Evolutionary conservation across 1,140 invertebrate genomes (phyloP), one percentile per base, ranked within the genome.

Genomic region (Drusus annulatus): DNA sequence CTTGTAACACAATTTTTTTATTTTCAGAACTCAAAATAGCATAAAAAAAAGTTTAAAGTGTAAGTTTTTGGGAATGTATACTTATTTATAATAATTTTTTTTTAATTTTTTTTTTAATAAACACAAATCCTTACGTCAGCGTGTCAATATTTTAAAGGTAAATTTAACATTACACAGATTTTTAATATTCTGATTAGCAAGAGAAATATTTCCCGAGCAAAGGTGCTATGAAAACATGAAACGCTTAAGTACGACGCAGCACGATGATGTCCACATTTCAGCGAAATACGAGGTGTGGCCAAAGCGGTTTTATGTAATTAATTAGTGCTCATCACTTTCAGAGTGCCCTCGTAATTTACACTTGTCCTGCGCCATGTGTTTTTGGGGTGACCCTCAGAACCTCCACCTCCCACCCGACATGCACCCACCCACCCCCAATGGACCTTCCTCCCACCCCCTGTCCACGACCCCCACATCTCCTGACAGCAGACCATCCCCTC

Each of bases 251-350:
- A 56, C 16, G 7, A 16, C 31, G 60, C 10, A 50, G 51, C 21
- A 17, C 16, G 45, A 69, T 69, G 45, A 54, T 51, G 69, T 73
- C 54, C 25, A 54, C 51, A 54, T 54, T 73, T 54, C 23, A 54
- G 28, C 69, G 19, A 73, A 73, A 73, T 25, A 73, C 50, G 51
- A 73, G 51, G 69, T 73, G 51, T 73, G 69, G 51, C 69, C 28
- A 15, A 28, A 23, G 65, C 65, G 50, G 69, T 76, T 62, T 50
- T 51, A 31, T 62, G 31, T 76, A 76, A 76, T 76, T 76, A 76
- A 76, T 76, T 76, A 60, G 73, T 45, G 23, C 73, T 76, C 73
- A 76, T 76, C 73, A 76, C 73, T 76, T 62, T 62, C 31, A n/a
- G 52, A 62, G 73, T 45, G 73, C 52, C 73, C 73, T 54, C 69